Evolutionary conservation across 2,113 vertebrate genomes (phyloP).

Genomic region (Hippocampus barbouri): DNA sequence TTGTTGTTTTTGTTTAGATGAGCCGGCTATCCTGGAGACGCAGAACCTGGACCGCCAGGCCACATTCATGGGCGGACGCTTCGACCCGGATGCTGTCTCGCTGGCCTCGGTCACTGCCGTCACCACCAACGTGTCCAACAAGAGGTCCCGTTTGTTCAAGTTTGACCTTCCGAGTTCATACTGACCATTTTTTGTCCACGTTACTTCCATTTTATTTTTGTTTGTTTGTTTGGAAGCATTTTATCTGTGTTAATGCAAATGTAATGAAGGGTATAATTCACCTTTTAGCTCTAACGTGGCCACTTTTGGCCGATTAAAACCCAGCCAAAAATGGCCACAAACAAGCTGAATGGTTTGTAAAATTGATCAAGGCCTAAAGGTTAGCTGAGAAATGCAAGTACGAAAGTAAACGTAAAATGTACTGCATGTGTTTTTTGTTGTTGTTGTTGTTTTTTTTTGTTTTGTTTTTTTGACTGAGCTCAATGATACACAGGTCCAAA

Average conservation of each 20-base stretch:
- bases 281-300: not conserved
- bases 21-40: slow-evolving; percentile 88
- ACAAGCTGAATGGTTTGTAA: not conserved
- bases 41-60: slow-evolving; percentile 82
- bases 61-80: slow-evolving; percentile 67
- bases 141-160: slow-evolving; percentile 60
- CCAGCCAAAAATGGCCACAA: too few relatives aligned
- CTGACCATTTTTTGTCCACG: not conserved
- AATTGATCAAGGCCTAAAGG: too few relatives aligned
- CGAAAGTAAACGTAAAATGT: too few relatives aligned
- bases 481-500: slow-evolving; percentile 79
- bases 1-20: slow-evolving; percentile 70
- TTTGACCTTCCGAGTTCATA: too few relatives aligned
- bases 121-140: slow-evolving; percentile 96
- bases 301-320: not conserved
- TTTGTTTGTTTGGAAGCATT: too few relatives aligned
- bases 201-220: too few relatives aligned
- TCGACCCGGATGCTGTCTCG: slow-evolving; percentile 86
- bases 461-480: not conserved
- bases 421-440: too few relatives aligned
- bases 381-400: too few relatives aligned
- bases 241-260: too few relatives aligned
- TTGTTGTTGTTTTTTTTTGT: too few relatives aligned
- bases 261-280: slow-evolving; percentile 45
- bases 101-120: slow-evolving; percentile 94